Conservation (phyloP, 1,140 invertebrate species). For the Polypedilum pembai region DNA sequence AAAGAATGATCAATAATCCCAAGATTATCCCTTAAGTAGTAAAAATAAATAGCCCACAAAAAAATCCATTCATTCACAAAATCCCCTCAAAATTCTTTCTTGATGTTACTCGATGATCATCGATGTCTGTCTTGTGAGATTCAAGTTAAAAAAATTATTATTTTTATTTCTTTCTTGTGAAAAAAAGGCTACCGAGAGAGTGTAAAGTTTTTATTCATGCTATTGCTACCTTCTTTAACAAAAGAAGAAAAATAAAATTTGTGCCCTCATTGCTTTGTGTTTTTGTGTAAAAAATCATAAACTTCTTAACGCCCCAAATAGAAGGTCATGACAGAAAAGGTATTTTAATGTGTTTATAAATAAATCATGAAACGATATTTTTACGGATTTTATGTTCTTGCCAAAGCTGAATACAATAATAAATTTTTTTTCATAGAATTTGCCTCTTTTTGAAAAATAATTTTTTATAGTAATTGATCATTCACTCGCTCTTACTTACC, state of each 20-base stretch:
- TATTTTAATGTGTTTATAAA: slow-evolving; percentile 14
- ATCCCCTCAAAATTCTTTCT: slow-evolving; percentile 15
- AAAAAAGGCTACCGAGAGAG: too few relatives aligned
- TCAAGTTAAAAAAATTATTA: too few relatives aligned
- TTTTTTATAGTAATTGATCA: slow-evolving; percentile 19
- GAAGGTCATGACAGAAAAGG: background rate
- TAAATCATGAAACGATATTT: slow-evolving; percentile 6
- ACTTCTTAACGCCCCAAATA: slow-evolving; percentile 7
- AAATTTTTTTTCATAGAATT: slow-evolving; percentile 9
- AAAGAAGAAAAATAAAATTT: too few relatives aligned
- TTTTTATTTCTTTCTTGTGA: too few relatives aligned
- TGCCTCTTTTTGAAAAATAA: background rate
- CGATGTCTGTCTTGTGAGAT: too few relatives aligned
- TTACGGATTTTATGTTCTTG: slow-evolving; percentile 6
- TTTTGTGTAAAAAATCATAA: background rate
- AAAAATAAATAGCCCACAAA: slow-evolving; percentile 23
- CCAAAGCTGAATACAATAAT: background rate
- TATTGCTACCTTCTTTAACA: too few relatives aligned
- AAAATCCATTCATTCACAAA: slow-evolving; percentile 3
- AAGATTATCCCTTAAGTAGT: slow-evolving; percentile 24
- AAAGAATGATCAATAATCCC: slow-evolving; percentile 9
- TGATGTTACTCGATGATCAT: background rate
- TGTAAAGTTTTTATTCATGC: too few relatives aligned
- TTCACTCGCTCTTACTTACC: background rate
- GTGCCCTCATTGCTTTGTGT: too few relatives aligned